phyloP scores from a whole-genome alignment of 2,888 invertebrate species.

The Tetanocera ferruginea region DNA sequence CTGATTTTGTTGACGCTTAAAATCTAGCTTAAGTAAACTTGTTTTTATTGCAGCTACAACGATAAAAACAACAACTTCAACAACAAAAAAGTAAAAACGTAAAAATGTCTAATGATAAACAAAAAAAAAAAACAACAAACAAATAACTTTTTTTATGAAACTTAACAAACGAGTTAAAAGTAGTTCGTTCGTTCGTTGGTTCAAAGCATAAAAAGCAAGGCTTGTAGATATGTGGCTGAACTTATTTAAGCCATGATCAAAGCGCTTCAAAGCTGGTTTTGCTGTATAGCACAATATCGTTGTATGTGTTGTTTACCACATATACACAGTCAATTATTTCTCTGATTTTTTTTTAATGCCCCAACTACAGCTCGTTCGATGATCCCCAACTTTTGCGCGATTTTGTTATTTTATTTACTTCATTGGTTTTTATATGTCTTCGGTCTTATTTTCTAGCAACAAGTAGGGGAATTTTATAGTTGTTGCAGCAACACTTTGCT shows the following conservation, averaged over 20 bases:
- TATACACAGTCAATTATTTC: not conserved
- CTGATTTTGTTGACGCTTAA: conserved; percentile 1
- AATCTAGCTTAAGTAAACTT: conserved; percentile 20
- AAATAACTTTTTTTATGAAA: not conserved
- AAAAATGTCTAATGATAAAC: not conserved
- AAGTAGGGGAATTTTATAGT: not conserved
- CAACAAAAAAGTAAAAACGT: not conserved
- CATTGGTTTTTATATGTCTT: not conserved
- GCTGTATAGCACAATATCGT: not conserved
- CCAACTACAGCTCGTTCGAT: not conserved
- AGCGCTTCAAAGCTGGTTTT: not conserved
- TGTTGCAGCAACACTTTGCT: not conserved
- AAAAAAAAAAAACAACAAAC: not conserved
- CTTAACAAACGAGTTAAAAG: conserved; percentile 31
- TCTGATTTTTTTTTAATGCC: not conserved
- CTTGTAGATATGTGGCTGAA: not conserved
- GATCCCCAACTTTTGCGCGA: not conserved
- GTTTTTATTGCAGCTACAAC: conserved; percentile 12
- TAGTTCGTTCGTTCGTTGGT: conserved; percentile 3
- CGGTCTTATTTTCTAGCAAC: too few relatives aligned
- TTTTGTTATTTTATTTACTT: not conserved
- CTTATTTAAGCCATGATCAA: conserved; percentile 2
- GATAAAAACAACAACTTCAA: not conserved
- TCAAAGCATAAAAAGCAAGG: not conserved
- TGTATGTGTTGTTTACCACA: not conserved